Base-by-base conservation (phyloP, 2,113 vertebrate genomes). In the Cettia cetti region DNA sequence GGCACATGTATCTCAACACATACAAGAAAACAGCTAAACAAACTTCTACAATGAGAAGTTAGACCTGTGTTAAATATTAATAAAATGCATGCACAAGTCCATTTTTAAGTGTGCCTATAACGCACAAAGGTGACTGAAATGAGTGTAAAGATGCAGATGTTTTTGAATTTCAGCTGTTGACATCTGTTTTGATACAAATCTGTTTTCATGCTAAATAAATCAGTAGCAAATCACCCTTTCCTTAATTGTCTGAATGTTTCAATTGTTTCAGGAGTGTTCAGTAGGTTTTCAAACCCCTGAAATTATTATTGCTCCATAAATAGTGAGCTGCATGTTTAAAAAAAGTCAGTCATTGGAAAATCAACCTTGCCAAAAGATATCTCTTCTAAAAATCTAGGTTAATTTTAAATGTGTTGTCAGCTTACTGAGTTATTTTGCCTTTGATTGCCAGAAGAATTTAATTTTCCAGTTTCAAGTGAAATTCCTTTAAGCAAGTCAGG, bases 351-450 rank as follows among this genome's bases (percentile, higher is more conserved):
- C 60, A 22, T 40, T 94, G 74, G 42, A 92, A 94, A 86, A 92
- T 83, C 77, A 78, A 74, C 70, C 71, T 92, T 94, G 86, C 53
- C 82, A 94, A 68, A 80, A 90, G 72, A 87, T 84, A 89, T 87
- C 72, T 94, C 56, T 65, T 95, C 53, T 82, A 56, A 91, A 93
- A 89, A 95, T 87, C 86, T 86, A 84, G 87, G 71, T 87, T 95
- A 60, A 87, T 95, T 96, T 89, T 89, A 61, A 61, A 80, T 37
- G 66, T 82, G 64, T 78, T 82, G 72, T 94, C 96, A 95, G 57
- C 59, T 95, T 80, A 56, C 69, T 35, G 59, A 93, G 40, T 59
- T 95, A 76, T 88, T 97, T 95, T 68, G 52, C 52, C 68, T 89
- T 92, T 79, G 35, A 78, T 59, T 94, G 63, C 63, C 56, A 82